phyloP scores from a whole-genome alignment of 2,888 invertebrate species.

The Prosapia bicincta region DNA sequence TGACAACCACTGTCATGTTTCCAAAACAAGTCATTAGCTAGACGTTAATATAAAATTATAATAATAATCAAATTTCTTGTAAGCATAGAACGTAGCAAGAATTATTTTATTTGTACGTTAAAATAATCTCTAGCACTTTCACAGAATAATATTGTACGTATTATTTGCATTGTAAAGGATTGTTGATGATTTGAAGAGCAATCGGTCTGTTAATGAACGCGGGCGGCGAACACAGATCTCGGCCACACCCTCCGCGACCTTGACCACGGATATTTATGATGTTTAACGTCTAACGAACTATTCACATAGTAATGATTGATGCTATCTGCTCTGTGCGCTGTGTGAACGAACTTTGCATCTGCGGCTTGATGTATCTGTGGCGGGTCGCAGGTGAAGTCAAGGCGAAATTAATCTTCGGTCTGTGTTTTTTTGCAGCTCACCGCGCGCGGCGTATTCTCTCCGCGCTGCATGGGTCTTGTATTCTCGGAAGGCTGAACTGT shows the following conservation, averaged over 20 bases:
- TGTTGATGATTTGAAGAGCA: background rate
- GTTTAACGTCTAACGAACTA: background rate
- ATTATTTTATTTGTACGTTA: too few relatives aligned
- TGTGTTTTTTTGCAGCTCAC: background rate
- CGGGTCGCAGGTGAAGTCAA: background rate
- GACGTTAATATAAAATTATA: too few relatives aligned
- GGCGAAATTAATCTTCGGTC: background rate
- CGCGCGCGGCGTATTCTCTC: background rate
- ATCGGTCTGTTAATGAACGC: background rate
- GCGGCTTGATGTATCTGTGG: background rate
- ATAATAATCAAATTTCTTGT: too few relatives aligned
- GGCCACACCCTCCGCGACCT: background rate
- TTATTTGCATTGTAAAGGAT: too few relatives aligned
- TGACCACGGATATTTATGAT: background rate
- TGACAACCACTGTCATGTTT: too few relatives aligned
- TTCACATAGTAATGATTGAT: background rate
- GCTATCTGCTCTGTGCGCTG: background rate
- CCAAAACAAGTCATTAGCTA: too few relatives aligned
- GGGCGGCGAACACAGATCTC: background rate
- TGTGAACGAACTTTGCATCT: background rate
- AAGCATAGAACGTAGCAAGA: too few relatives aligned
- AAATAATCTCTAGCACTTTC: too few relatives aligned
- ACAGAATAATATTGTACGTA: too few relatives aligned
- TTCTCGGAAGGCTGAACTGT: background rate
- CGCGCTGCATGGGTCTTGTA: background rate